Percentiles rank a stretch among this genome's conserved stretches.
These are phyloP conservation scores for Carassius carassius DNA, from an alignment of 2,113 vertebrate species.

Conservation along the genomic window DNA sequence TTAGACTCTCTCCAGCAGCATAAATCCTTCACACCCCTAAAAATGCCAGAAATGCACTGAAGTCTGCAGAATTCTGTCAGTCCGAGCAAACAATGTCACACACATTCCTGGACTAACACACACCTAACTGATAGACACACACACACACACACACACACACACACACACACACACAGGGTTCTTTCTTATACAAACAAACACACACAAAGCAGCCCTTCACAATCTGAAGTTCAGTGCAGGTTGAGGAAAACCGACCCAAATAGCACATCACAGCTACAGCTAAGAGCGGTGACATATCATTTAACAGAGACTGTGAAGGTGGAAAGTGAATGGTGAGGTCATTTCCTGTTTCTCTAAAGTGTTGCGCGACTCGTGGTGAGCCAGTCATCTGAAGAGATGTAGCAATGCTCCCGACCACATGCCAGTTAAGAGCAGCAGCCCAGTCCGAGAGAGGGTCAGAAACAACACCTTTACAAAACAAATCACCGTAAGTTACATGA, in stretches of 20 bases:
- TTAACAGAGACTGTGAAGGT: slow-evolving; percentile 64
- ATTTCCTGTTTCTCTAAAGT: slow-evolving; percentile 76
- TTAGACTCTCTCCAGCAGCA: slow-evolving; percentile 50
- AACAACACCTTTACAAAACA: not conserved
- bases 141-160: slow-evolving; percentile 55
- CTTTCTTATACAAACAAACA: slow-evolving; percentile 19
- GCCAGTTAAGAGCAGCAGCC: slow-evolving; percentile 65
- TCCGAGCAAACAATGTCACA: slow-evolving; percentile 72
- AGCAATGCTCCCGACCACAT: slow-evolving; percentile 66
- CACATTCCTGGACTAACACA: slow-evolving; percentile 56
- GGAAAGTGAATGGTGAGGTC: slow-evolving; percentile 62
- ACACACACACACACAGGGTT: slow-evolving; percentile 52
- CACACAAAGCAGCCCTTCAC: slow-evolving; percentile 69
- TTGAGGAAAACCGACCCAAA: slow-evolving; percentile 63
- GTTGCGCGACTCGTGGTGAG: slow-evolving; percentile 64
- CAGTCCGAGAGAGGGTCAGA: not conserved
- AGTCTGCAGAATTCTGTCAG: slow-evolving; percentile 55
- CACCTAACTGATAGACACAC: slow-evolving; percentile 54
- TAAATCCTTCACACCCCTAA: slow-evolving; percentile 63
- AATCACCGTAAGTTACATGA: not conserved
- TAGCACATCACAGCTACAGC: too few relatives aligned
- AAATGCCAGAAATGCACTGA: slow-evolving; percentile 71
- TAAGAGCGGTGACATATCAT: slow-evolving; percentile 34
- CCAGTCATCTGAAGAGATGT: slow-evolving; percentile 73
- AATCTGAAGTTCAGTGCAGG: slow-evolving; percentile 59